Percentiles rank a stretch among this genome's conserved stretches.
Conservation (phyloP, 2,113 vertebrate species). For the Amphiprion ocellaris region DNA sequence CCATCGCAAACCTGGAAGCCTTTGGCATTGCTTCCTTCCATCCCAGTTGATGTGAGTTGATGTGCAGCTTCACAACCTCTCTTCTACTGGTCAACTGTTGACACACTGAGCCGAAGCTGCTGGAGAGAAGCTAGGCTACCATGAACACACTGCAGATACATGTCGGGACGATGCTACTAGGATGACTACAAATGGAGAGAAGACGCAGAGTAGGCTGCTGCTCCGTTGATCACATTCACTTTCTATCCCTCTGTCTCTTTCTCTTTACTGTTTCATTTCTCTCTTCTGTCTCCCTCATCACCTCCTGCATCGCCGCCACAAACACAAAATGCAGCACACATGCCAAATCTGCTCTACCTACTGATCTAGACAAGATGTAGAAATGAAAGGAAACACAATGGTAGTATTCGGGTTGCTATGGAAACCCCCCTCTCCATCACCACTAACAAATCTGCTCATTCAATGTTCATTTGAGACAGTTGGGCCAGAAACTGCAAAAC, state of each 20-base stretch:
- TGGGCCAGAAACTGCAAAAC: conserved; percentile 3
- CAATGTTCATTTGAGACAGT: conserved; percentile 26
- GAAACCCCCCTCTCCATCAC: conserved; percentile 58
- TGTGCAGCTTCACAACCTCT: background rate
- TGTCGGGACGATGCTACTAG: conserved; percentile 2
- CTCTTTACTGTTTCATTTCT: background rate
- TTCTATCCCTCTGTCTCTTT: background rate
- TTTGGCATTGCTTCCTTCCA: too few relatives aligned
- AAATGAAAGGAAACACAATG: conserved; percentile 44
- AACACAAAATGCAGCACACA: conserved; percentile 6
- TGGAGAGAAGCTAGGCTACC: background rate
- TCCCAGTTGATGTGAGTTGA: background rate
- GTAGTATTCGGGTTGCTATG: conserved; percentile 63
- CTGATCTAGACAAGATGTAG: conserved; percentile 39
- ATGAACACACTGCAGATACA: background rate
- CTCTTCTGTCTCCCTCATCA: background rate
- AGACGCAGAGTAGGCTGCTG: conserved; percentile 15
- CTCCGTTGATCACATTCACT: conserved; percentile 1
- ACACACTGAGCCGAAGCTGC: background rate
- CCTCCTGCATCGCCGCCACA: background rate
- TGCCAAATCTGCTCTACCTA: conserved; percentile 27
- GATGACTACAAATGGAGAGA: conserved; percentile 14
- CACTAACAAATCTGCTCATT: conserved; percentile 67
- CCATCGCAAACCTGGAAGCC: too few relatives aligned
- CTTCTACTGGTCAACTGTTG: background rate